Conservation (phyloP, 2,888 invertebrate genomes). For the Dermolepida albohirtum region DNA sequence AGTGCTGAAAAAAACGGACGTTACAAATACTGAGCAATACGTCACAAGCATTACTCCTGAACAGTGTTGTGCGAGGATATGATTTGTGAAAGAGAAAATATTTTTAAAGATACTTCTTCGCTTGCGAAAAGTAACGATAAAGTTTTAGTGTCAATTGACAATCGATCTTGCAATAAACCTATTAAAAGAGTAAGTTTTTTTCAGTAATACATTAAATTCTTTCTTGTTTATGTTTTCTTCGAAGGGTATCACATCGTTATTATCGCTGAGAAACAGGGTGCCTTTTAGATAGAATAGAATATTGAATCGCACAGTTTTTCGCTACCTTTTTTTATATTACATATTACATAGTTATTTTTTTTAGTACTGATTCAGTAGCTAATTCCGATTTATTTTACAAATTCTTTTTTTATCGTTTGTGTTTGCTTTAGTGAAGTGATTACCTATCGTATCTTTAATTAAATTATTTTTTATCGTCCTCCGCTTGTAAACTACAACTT, state of each 20-base stretch:
- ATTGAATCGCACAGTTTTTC: slow-evolving; percentile 7
- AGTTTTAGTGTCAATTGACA: slow-evolving; percentile 67
- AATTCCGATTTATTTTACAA: slow-evolving; percentile 21
- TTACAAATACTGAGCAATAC: slow-evolving; percentile 39
- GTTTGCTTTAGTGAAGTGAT: too few relatives aligned
- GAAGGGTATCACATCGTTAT: background rate
- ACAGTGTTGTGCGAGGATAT: slow-evolving; percentile 35
- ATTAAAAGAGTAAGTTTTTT: slow-evolving; percentile 70
- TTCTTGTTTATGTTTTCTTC: slow-evolving; percentile 29
- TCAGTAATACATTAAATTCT: slow-evolving; percentile 36
- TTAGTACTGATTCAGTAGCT: slow-evolving; percentile 16
- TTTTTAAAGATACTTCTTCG: slow-evolving; percentile 49
- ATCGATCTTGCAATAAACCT: slow-evolving; percentile 77
- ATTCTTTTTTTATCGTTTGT: too few relatives aligned
- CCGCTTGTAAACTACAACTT: too few relatives aligned
- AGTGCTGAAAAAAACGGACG: slow-evolving; percentile 37
- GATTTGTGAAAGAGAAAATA: slow-evolving; percentile 46
- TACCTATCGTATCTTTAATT: too few relatives aligned
- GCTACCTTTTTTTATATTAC: background rate
- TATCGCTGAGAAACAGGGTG: slow-evolving; percentile 3
- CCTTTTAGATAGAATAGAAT: background rate
- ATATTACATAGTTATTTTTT: background rate
- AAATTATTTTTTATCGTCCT: too few relatives aligned
- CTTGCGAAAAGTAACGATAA: slow-evolving; percentile 54
- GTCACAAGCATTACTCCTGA: slow-evolving; percentile 37